Percentiles rank a stretch among this genome's conserved stretches.
phyloP scores from a whole-genome alignment of 1,140 invertebrate species.

The Venustaconcha ellipsiformis region DNA sequence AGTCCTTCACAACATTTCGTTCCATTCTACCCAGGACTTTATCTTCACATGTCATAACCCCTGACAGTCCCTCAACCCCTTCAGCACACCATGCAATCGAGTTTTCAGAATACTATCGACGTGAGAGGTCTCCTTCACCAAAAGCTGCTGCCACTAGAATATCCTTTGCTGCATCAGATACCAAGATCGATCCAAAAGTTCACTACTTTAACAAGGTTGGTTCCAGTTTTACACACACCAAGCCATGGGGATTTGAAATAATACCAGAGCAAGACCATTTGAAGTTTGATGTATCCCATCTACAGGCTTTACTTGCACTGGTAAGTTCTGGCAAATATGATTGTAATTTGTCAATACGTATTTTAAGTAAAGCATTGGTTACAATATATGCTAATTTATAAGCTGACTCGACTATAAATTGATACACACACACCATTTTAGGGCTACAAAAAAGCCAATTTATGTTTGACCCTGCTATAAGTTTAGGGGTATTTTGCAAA shows the following conservation, averaged over 20 bases:
- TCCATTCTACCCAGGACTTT: conserved; percentile 93
- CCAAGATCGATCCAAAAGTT: conserved; percentile 77
- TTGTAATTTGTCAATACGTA: too few species aligned
- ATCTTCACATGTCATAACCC: conserved; percentile 79
- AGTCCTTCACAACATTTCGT: conserved; percentile 70
- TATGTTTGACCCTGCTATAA: too few species aligned
- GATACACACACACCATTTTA: too few species aligned
- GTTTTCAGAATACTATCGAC: conserved; percentile 32
- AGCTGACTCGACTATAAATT: too few species aligned
- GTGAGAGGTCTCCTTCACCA: conserved; percentile 65
- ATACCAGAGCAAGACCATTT: conserved; percentile 64
- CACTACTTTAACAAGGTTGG: conserved; percentile 94
- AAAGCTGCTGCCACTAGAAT: conserved; percentile 2
- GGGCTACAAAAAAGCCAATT: too few species aligned
- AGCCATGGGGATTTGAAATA: conserved; percentile 62
- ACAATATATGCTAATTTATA: too few species aligned
- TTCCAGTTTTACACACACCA: conserved; percentile 80
- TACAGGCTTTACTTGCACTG: conserved; percentile 63
- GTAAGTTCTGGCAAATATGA: conserved; percentile 47
- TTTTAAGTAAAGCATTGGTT: too few species aligned
- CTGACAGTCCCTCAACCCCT: conserved; percentile 38
- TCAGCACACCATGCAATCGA: conserved; percentile 10
- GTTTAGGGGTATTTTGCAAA: too few species aligned
- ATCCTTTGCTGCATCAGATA: conserved; percentile 1
- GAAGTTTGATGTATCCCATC: conserved; percentile 64